Conservation (phyloP, 2,113 vertebrate genomes). For the Natator depressus region DNA sequence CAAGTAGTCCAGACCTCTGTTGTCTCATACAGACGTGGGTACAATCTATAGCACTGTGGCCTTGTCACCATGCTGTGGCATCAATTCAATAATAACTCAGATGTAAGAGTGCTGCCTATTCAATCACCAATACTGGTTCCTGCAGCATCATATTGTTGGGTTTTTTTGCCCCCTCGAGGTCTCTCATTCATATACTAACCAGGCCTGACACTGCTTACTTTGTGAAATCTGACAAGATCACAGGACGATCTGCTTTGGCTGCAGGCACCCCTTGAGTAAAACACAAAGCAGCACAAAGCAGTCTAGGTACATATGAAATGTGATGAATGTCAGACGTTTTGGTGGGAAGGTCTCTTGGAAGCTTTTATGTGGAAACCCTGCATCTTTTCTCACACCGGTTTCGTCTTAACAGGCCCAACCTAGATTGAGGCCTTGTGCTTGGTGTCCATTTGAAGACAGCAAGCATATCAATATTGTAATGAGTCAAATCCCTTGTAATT, state of each 20-base stretch:
- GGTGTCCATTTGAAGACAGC: conserved; percentile 73
- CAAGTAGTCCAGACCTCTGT: background rate
- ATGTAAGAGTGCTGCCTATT: background rate
- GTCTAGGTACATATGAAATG: background rate
- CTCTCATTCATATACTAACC: conserved; percentile 12
- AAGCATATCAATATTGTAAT: conserved; percentile 82
- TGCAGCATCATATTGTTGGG: background rate
- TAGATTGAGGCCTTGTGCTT: accelerated
- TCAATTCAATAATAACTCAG: background rate
- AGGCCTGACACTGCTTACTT: conserved; percentile 16
- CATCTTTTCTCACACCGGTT: conserved; percentile 69
- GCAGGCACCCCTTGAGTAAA: conserved; percentile 9
- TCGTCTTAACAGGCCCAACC: conserved; percentile 54
- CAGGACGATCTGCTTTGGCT: conserved; percentile 30
- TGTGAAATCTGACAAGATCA: conserved; percentile 29
- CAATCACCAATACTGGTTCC: background rate
- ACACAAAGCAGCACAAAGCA: background rate
- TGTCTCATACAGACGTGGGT: background rate
- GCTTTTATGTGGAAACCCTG: conserved; percentile 25
- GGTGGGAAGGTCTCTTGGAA: conserved; percentile 12
- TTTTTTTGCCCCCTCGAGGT: background rate
- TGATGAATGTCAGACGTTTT: conserved; percentile 14
- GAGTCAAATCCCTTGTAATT: conserved; percentile 86
- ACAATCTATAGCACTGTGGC: background rate
- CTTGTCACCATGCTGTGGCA: background rate